Base-by-base conservation (phyloP, 1,140 invertebrate species). In the Caenorhabditis brenneri region DNA sequence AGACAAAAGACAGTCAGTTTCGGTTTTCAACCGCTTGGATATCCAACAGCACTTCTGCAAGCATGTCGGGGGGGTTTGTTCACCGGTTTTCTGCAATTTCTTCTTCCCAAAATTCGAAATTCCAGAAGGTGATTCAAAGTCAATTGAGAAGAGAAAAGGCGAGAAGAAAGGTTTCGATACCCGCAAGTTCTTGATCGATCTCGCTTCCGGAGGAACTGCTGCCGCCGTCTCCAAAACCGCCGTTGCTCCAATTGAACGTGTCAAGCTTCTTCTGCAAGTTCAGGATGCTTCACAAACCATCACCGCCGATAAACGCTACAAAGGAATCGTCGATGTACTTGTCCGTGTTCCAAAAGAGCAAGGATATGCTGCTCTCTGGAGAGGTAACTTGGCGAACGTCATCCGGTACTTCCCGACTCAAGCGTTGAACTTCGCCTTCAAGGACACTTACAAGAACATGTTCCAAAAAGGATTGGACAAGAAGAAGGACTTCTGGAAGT, bases 221-320 rank as follows among this genome's bases (percentile, higher is more conserved):
- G 96, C 96, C 84, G 95, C 95, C 74, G 93, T 96, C 88, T 95
- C 95, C 82, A 96, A 96, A 92, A 96, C 95, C 22, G 92, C 91
- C n/a, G 92, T 92, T 31, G 92, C 92, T n/a, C 92, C 92, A 31
- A 92, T 92, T 85, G 92, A 92, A 80, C 88, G 92, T 84, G 92
- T 92, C 31, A 92, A 92, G 85, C 87, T 92, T 31, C 86, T 92
- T 24, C 87, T 92, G 10, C 91, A 92, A 86, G 92, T 92, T 22
- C 85, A 86, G 36, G 90, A 91, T 82, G 90, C 90, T 24, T 91
- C 90, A 2, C 95, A 94, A 92, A 94, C 96, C 92, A 96, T 96
- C 91, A 88, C 93, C 53, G 93, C 92, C 85, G 94, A 95, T 89
- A 86, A 91, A 46, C 88, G 89, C 51, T 90, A 90, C 89, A 90